Evolutionary conservation across 1,140 invertebrate species (phyloP).

Genomic region (Calliopsis andreniformis): DNA sequence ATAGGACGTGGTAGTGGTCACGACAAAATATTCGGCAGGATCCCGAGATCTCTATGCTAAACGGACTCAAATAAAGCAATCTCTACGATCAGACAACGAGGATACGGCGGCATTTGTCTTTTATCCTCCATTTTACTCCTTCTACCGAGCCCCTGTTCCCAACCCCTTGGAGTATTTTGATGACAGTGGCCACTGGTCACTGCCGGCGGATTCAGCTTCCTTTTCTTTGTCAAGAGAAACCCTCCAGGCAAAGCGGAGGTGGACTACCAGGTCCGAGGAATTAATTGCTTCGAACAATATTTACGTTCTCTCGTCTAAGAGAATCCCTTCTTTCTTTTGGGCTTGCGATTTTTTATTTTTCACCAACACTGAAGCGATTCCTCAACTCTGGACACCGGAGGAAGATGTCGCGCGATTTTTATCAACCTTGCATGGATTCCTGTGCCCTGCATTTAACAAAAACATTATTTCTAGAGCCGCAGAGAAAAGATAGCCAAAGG

Average conservation of each 20-base stretch:
- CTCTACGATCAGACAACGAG: conserved; percentile 69
- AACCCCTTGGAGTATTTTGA: conserved; percentile 29
- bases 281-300: conserved; percentile 66
- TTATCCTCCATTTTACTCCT: conserved; percentile 45
- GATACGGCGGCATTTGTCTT: conserved; percentile 54
- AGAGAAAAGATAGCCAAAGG: background rate
- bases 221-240: conserved; percentile 55
- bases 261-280: conserved; percentile 61
- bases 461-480: background rate
- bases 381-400: background rate
- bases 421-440: conserved; percentile 16
- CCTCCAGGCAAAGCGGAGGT: conserved; percentile 58
- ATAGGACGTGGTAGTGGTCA: conserved; percentile 14
- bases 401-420: conserved; percentile 42
- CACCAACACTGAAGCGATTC: background rate
- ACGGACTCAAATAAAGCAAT: conserved; percentile 74
- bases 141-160: background rate
- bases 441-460: no score
- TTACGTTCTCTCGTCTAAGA: conserved; percentile 60
- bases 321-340: conserved; percentile 34
- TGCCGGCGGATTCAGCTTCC: conserved; percentile 38
- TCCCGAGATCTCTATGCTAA: conserved; percentile 56
- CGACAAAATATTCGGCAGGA: conserved; percentile 57
- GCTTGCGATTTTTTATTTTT: background rate
- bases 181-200: conserved; percentile 51